Evolutionary conservation across 1,140 invertebrate genomes (phyloP), one percentile per base, ranked within the genome.

Genomic region (Aphaenogaster floridana): DNA sequence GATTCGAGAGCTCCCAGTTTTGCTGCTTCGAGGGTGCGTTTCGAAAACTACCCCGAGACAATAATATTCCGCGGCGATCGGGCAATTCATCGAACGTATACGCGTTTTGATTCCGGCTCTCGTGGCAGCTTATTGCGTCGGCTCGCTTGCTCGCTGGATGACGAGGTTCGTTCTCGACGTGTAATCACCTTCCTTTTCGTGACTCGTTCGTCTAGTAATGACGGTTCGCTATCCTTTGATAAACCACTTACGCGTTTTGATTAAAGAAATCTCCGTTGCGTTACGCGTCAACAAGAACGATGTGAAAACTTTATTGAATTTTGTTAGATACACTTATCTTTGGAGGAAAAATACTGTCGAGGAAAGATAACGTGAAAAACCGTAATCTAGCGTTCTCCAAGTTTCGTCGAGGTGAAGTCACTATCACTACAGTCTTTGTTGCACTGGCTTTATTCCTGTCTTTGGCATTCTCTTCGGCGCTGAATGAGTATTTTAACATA

Each of bases 1-100:
- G 64, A 90, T 90, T 92, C 86, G 90, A 92, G 89, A 87, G 81
- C 87, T 89, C 80, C 85, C 85, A 85, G 89, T 89, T 91, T 90
- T 78, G 76, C 71, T 50, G 89, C 64, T 90, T 63, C 81, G 89
- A 91, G 83, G 89, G 89, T 89, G 88, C 77, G 90, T 57, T 86
- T 71, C 81, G 86, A 90, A 91, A 90, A 90, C 89, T 86, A 90
- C 91, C 85, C 88, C 50, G 79, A 34, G 87, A 76, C 79, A 90
- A 84, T 79, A 87, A 87, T 90, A 80, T 90, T 90, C 89, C 64
- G 79, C 86, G 89, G 74, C 89, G 80, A 90, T 91, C 86, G 83
- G 66, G 42, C 86, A 39, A 87, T 68, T 91, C 90, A 86, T 85
- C 80, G 74, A 76, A 17, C n/a, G 54, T 74, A 21, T 50, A 50